Evolutionary conservation across 2,797 vertebrate species (phyloP), one percentile per base, ranked within the genome.

Genomic region (Centroberyx gerrardi): DNA sequence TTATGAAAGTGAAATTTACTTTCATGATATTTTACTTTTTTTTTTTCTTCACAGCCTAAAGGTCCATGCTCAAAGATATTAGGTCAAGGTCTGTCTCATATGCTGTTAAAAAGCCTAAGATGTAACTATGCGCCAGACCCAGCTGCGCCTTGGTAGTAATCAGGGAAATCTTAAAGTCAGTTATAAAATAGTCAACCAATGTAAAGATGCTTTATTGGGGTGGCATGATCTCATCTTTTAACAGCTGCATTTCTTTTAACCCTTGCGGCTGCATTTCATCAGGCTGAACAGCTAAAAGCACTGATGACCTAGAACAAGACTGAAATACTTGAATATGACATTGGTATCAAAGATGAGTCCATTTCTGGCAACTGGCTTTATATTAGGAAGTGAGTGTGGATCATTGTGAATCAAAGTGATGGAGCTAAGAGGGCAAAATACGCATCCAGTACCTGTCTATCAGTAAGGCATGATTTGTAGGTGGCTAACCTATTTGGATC

Each of bases 171-270:
- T 61, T 36, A 78, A 81, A 84, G 71, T 85, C 73, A 77, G 78
- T 80, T 78, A 52, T 18, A 60, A 60, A 38, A 12, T 18, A 18
- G 61, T 80, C 60, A 72, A 72, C 56, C 70, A 74, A 62, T 65
- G 71, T 73, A 76, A 78, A 87, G 83, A 80, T 65, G 69, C 62
- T 87, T 87, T 68, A 81, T 63, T 44, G 62, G 54, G 63, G 27
- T 46, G 59, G 83, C 52, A 71, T 80, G 64, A 83, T 86, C 80
- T 86, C 76, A 74, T 90, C 71, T 87, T 79, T 74, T 82, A 74
- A 77, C 55, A 80, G 56, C 68, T 73, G 3, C 8, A 4, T 62
- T 72, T 18, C 74, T 76, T 76, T 78, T 71, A 86, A 86, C 59
- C 74, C 68, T 66, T 53, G 28, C 42, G 54, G 31, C 60, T 60